Conservation (phyloP, 2,888 invertebrate genomes). For the Drosophila neonasuta region DNA sequence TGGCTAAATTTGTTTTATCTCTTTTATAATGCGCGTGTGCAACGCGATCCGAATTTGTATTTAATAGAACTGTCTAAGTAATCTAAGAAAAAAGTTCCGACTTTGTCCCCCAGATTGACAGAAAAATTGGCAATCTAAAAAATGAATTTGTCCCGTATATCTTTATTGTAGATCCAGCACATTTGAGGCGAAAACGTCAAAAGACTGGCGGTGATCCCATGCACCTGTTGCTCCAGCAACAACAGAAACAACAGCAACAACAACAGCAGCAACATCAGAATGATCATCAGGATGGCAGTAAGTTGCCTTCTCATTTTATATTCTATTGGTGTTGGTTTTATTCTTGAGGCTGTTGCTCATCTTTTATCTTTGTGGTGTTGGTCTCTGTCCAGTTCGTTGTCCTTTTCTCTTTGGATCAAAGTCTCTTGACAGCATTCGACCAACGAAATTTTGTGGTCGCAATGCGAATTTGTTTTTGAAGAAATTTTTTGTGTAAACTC, state of each 20-base stretch:
- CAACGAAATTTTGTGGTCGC: neutral
- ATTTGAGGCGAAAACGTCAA: slow-evolving; percentile 83
- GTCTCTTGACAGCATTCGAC: slow-evolving; percentile 6
- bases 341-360: slow-evolving; percentile 4
- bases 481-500: slow-evolving; percentile 19
- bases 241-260: slow-evolving; percentile 71
- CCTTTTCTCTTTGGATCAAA: slow-evolving; percentile 37
- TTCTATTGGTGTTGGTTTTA: slow-evolving; percentile 19
- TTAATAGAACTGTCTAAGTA: slow-evolving; percentile 51
- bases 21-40: neutral
- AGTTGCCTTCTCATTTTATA: slow-evolving; percentile 64
- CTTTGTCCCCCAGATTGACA: slow-evolving; percentile 4
- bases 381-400: slow-evolving; percentile 21
- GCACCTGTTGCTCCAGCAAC: slow-evolving; percentile 82
- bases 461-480: slow-evolving; percentile 35
- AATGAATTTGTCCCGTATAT: slow-evolving; percentile 41
- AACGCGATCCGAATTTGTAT: slow-evolving; percentile 52
- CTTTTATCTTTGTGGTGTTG: slow-evolving; percentile 19
- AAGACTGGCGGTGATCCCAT: slow-evolving; percentile 81
- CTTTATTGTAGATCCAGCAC: slow-evolving; percentile 85
- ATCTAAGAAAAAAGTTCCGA: slow-evolving; percentile 24
- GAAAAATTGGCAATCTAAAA: slow-evolving; percentile 24
- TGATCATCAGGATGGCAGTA: slow-evolving; percentile 81
- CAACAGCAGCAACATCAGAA: slow-evolving; percentile 70
- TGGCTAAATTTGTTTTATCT: slow-evolving; percentile 31